Base-by-base conservation (phyloP, 1,140 invertebrate genomes). In the Liolophura sinensis region DNA sequence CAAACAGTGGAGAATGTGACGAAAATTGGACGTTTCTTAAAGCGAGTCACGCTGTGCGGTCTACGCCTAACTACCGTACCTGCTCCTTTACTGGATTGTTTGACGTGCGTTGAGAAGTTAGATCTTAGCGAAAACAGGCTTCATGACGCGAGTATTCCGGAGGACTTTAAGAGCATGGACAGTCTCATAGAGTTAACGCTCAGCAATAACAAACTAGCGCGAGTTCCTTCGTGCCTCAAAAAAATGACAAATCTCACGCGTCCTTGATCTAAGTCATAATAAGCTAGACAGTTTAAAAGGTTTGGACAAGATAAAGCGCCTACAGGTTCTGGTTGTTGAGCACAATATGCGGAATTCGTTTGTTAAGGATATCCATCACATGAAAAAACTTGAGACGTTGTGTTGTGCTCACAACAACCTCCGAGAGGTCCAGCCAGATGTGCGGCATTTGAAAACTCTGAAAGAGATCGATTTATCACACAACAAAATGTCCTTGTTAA, bases 241-340 rank as follows among this genome's bases (percentile, higher is more conserved):
- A 73, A 74, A 59, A 40, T 82, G 50, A 74, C 71, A 59, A 71
- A 74, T 48, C 68, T 82, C 49, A 67, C 57, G 4, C 70, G 81
- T 25, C n/a, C 70, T 82, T 22, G 75, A 78, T 60, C 46, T 82
- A 1, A 75, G 77, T 52, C 55, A 73, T 50, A 82, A 82, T 64
- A 68, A 71, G 50, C 60, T 82, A 16, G 74, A 79, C 18, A 73
- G 59, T 25, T 24, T 75, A 7, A 70, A 73, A 31, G 81, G 81
- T 15, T 25, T 82, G 11, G 78, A 82, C 20, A 78, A 79, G 63
- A 64, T 79, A 55, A 71, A 72, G 47, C 72, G 65, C 58, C 64
- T 83, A 51, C 76, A 78, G 61, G 66, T 79, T n/a, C 65, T 83
- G 50, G 72, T 82, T 11, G 31, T 82, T 14, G 79, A 81, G 56